Base-by-base conservation (phyloP, 2,888 invertebrate species). In the Drosophila longiperda region DNA sequence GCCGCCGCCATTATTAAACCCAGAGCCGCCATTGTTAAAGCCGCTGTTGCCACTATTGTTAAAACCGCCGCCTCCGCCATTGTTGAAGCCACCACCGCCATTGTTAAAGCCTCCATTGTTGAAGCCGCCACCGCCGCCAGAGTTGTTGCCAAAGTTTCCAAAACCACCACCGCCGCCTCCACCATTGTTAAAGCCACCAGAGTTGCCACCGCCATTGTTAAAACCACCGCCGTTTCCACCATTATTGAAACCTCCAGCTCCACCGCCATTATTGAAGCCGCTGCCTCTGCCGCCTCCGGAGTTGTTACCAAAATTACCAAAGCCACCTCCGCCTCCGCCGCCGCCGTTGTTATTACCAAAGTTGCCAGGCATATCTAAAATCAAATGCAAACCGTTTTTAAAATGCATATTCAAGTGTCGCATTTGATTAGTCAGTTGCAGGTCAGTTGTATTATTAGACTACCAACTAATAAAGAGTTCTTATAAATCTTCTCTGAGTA, bases 61-160 rank as follows among this genome's bases (percentile, higher is more conserved):
- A 6, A 83, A 83, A 3, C 82, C 75, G 0, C 84, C 81, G 42
- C 72, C 61, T 12, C 59, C 75, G 45, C 89, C 75, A 23, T 73
- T 76, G 50, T 77, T 77, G 23, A 75, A 76, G 20, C 73, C 76
- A 8, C 77, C 72, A 9, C 78, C 80, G 26, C 72, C 73, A 7
- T 78, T 82, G 50, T 83, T 82, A 29, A 77, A 75, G 36, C 54
- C 82, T 15, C 80, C 75, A 45, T 73, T 75, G 17, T 71, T 74
- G 69, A 80, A 83, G 36, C 79, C 92, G n/a, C 75, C 86, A 45
- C 75, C 89, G 4, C 68, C 67, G 85, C 70, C 66, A 86, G 87
- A 67, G 90, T 91, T 74, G 55, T 54, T 54, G 17, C 54, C 54
- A 38, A 26, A 55, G n/a, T 55, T 55, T 7, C 26, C n/a, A 29